Evolutionary conservation across 2,113 vertebrate species (phyloP), one percentile per base, ranked within the genome.

Genomic region (Rhineura floridana): DNA sequence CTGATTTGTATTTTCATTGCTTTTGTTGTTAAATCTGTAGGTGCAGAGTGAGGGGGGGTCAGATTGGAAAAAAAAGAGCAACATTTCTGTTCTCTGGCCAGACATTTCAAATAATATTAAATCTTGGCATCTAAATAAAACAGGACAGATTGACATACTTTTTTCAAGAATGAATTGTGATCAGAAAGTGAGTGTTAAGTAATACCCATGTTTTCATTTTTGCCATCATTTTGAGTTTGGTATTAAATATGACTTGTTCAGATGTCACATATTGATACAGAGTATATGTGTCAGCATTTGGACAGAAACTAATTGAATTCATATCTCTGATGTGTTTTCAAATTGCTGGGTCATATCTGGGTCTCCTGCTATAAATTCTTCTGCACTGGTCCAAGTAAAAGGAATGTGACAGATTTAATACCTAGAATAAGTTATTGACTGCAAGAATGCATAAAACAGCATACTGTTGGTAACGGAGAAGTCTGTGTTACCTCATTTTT

Each of bases 361-460:
- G 96, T 96, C 96, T 96, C 94, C 88, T 89, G 82, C 87, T 94
- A 83, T 96, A 97, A 97, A 98, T 97, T 97, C 90, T 96, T 97
- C 96, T 95, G 87, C 93, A 93, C 84, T 95, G 81, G 88, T 91
- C 91, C 82, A 94, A 95, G 94, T 95, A 95, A 95, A 96, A 97
- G 95, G 96, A 97, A 98, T 97, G 96, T 97, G 97, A 97, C 97
- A 97, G 93, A 95, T 97, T 96, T 97, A 97, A 97, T 97, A 95
- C 95, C 93, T 91, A 86, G 91, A 95, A 89, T 97, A 97, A 98
- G 93, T 98, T 97, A 98, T 97, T 97, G 97, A 95, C 96, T 97
- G 97, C 90, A 96, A 94, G 79, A 87, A 92, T 85, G 93, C 93
- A 97, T 94, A 95, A 96, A 96, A 89, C 96, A 96, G 94, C 94